Base-by-base conservation (phyloP, 1,140 invertebrate species). In the Lethocerus indicus region DNA sequence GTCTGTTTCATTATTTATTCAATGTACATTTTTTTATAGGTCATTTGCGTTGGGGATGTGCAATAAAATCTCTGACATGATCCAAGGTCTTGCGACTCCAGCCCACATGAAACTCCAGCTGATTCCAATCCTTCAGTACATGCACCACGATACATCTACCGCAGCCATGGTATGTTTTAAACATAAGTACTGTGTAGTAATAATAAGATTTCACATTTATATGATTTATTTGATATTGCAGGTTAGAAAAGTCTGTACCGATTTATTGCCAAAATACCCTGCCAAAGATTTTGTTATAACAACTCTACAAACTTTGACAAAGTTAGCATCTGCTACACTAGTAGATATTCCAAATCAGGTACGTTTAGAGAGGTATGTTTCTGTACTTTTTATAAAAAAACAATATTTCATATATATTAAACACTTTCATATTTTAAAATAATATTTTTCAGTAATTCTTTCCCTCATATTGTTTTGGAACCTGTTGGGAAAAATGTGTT, bases 41-140 rank as follows among this genome's bases (percentile, higher is more conserved):
- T 75, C 83, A 28, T 97, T 96, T 75, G 89, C 92, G n/a, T 79
- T 89, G 7, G 90, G 85, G 44, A 94, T 96, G 79, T 95, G 90
- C 60, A 86, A 85, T 56, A 94, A 94, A 68, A 81, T 97, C 41
- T 86, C 87, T 1, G 81, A 91, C 51, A 96, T 96, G 90, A 92
- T 96, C 55, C 79, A 88, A 61, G 85, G 87, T 41, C 74, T 93
- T 58, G 80, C 84, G 36, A 94, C 90, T 1, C 88, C 89, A 3
- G 82, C 90, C 5, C 83, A 89, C 39, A 83, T 92, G 68, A 93
- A 95, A 63, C 68, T 94, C 3, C 80, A 87, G 56, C 69, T 96
- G 1, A 88, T 96, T 53, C 82, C 87, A 2, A 87, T 94, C 32
- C 68, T 96, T 41, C 81, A 91, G 56, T 86, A 94, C 58, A 94